Evolutionary conservation across 2,888 invertebrate genomes (phyloP).

Genomic region (Hyppa rectilinea): DNA sequence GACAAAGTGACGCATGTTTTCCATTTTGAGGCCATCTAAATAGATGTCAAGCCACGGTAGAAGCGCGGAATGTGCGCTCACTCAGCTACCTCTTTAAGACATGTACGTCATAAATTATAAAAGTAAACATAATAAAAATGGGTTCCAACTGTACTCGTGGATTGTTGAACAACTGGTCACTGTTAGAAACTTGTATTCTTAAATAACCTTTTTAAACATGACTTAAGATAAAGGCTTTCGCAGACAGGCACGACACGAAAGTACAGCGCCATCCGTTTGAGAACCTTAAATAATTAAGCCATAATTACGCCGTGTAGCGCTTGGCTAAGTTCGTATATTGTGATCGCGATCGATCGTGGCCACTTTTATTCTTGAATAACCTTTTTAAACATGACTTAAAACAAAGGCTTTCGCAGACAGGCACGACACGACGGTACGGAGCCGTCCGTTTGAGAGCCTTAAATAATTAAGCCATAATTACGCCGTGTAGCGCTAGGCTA

Average conservation of each 20-base stretch:
- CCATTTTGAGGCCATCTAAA: background rate
- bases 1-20: background rate
- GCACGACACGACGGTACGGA: too few relatives aligned
- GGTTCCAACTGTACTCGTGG: constrained; percentile 34
- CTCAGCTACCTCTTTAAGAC: background rate
- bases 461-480: background rate
- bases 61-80: background rate
- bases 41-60: constrained; percentile 9
- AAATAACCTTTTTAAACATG: constrained; percentile 26
- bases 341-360: too few relatives aligned
- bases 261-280: too few relatives aligned
- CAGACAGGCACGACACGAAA: too few relatives aligned
- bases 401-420: too few relatives aligned
- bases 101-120: constrained; percentile 8
- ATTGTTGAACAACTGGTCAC: constrained; percentile 22
- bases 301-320: background rate
- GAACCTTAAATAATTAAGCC: too few relatives aligned
- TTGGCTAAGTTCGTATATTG: background rate
- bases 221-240: constrained; percentile 26
- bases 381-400: constrained; percentile 23
- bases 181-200: constrained; percentile 48
- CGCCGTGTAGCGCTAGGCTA: background rate
- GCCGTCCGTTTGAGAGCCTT: too few relatives aligned
- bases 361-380: constrained; percentile 46
- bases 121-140: constrained; percentile 41